Conservation (phyloP, 2,888 invertebrate species). For the Apamea crenata region DNA sequence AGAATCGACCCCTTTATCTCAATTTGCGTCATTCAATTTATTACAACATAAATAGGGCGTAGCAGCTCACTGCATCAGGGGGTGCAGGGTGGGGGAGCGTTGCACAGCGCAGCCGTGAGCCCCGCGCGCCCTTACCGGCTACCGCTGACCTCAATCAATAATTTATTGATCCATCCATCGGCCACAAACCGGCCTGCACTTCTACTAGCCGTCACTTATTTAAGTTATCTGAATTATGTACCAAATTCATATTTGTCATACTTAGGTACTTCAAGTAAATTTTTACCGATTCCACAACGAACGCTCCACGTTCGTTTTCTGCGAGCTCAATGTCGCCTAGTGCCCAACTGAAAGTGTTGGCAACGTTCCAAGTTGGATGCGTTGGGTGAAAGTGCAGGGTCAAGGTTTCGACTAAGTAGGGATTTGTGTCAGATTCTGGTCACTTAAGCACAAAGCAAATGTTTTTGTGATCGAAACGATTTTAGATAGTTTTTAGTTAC, state of each 20-base stretch:
- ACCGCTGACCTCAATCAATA: constrained; percentile 31
- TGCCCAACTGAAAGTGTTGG: constrained; percentile 25
- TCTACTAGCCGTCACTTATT: neutral
- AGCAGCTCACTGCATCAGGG: constrained; percentile 30
- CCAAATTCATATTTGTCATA: neutral
- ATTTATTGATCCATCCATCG: constrained; percentile 43
- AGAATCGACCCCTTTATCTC: neutral
- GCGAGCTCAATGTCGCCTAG: neutral
- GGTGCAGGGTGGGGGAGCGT: neutral
- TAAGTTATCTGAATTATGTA: neutral
- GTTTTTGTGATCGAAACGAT: neutral
- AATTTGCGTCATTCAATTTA: constrained; percentile 23
- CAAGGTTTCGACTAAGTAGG: constrained; percentile 12
- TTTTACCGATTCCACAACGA: neutral
- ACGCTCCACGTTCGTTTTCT: constrained; percentile 4
- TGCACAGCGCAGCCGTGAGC: constrained; percentile 58
- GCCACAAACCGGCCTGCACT: constrained; percentile 8
- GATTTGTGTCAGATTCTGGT: neutral
- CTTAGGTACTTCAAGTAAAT: neutral
- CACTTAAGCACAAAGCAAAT: neutral
- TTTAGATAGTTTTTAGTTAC: neutral
- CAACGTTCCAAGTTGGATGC: constrained; percentile 32
- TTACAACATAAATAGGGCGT: constrained; percentile 7
- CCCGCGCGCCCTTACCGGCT: neutral
- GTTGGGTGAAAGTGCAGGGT: constrained; percentile 31